Conservation (phyloP, 2,113 vertebrate species). For the Trogon surrucura region DNA sequence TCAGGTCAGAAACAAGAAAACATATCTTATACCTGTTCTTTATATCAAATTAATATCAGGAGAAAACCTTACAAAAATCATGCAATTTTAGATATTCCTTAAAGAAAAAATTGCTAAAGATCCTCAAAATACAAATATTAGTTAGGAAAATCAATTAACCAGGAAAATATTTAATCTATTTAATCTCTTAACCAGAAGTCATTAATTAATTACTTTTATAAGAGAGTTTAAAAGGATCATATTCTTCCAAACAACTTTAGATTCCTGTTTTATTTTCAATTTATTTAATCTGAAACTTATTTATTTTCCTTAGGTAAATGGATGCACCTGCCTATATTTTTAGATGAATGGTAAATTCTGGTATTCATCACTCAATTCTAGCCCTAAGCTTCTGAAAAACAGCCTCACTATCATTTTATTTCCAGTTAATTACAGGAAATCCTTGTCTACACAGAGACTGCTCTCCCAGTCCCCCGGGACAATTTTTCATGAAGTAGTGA, state of each 20-base stretch:
- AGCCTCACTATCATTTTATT: background rate
- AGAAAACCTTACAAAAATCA: background rate
- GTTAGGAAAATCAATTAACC: background rate
- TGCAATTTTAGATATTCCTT: background rate
- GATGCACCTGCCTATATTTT: background rate
- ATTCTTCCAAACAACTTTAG: background rate
- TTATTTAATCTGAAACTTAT: background rate
- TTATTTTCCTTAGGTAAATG: background rate
- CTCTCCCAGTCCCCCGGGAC: background rate
- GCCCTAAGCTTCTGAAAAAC: background rate
- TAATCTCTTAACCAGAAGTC: background rate
- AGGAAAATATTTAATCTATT: background rate
- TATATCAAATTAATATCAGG: background rate
- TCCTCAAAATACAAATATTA: background rate
- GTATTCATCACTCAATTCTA: background rate
- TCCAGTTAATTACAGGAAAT: background rate
- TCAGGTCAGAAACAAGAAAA: background rate
- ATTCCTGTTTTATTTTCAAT: background rate
- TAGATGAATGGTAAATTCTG: background rate
- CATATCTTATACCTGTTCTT: background rate
- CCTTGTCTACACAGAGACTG: background rate
- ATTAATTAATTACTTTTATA: background rate
- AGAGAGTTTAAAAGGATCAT: background rate
- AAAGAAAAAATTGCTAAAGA: too few relatives aligned
- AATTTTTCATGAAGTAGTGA: background rate